A percentile compares a stretch with the other conserved stretches of the same genome.
phyloP scores from a whole-genome alignment of 2,888 invertebrate species.

The Acrobasis consociella region DNA sequence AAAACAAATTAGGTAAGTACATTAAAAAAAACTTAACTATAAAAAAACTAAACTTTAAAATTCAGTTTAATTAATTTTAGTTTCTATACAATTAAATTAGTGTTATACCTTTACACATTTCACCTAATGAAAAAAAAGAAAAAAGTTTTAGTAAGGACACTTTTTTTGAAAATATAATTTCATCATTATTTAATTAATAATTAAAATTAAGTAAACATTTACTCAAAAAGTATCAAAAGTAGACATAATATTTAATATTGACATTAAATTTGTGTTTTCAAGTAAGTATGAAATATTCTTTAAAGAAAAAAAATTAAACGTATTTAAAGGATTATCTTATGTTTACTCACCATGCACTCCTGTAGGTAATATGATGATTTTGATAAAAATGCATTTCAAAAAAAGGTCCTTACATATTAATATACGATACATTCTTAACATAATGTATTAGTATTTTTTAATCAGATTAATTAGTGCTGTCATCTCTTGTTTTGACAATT shows the following conservation, averaged over 20 bases:
- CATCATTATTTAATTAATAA: neutral
- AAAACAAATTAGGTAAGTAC: too few relatives aligned
- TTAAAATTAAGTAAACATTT: neutral
- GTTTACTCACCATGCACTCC: neutral
- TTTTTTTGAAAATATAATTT: neutral
- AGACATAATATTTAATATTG: too few relatives aligned
- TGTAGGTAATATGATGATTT: constrained; percentile 16
- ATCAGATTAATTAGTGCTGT: too few relatives aligned
- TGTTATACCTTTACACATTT: neutral
- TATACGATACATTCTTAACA: too few relatives aligned
- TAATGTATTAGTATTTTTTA: too few relatives aligned
- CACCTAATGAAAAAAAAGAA: neutral
- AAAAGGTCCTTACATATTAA: neutral
- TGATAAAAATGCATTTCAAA: neutral
- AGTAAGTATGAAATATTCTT: too few relatives aligned
- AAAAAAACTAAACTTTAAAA: too few relatives aligned
- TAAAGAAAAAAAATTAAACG: neutral
- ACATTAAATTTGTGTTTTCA: too few relatives aligned
- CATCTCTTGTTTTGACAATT: too few relatives aligned
- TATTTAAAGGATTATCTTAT: neutral
- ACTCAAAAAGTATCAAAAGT: too few relatives aligned
- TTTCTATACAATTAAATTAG: neutral
- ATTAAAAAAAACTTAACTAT: too few relatives aligned
- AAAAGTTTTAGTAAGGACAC: neutral
- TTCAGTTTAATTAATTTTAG: too few relatives aligned